Conservation (phyloP, 1,140 invertebrate species). For the Sarcophaga peregrina region DNA sequence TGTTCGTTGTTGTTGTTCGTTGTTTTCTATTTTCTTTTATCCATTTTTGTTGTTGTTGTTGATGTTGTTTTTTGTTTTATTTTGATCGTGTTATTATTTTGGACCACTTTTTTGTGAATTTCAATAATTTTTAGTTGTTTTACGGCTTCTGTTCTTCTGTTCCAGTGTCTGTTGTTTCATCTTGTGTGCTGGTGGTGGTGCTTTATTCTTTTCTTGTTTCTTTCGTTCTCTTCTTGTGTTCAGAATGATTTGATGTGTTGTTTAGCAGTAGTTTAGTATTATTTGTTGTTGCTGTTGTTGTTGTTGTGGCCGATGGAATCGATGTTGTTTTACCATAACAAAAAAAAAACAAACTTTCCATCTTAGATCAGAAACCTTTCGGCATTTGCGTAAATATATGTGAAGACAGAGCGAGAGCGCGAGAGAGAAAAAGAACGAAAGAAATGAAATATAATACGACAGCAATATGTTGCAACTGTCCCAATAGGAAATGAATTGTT, state of each 20-base stretch:
- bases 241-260: constrained; percentile 28
- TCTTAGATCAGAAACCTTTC: constrained; percentile 35
- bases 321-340: no score
- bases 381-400: constrained; percentile 28
- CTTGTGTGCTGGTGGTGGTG: no score
- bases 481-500: neutral
- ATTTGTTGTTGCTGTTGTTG: neutral
- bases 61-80: constrained; percentile 22
- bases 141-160: constrained; percentile 29
- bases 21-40: neutral
- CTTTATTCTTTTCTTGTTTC: neutral
- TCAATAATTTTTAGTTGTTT: constrained; percentile 41
- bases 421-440: neutral
- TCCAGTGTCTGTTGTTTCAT: no score
- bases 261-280: constrained; percentile 6
- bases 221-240: neutral
- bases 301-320: neutral
- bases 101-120: constrained; percentile 41
- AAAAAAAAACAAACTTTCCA: neutral
- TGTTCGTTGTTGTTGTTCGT: no score
- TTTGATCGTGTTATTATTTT: constrained; percentile 26
- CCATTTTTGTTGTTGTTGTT: no score
- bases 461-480: neutral
- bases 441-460: neutral
- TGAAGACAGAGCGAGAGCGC: no score